Evolutionary conservation across 2,797 vertebrate species (phyloP).

Genomic region (Eurystomus glaucurus): DNA sequence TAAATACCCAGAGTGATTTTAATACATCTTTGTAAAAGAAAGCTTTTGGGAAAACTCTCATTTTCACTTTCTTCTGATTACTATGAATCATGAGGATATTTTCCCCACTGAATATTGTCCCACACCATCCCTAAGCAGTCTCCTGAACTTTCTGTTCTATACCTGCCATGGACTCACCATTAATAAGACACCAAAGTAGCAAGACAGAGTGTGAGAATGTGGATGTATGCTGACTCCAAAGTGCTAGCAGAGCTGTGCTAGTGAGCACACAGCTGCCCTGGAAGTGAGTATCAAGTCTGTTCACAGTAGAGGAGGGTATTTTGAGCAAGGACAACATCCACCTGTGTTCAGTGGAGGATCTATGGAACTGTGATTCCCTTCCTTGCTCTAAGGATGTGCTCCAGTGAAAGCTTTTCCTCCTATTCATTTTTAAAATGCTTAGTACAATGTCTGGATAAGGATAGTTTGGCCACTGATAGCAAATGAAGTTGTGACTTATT

Average conservation of each 20-base stretch:
- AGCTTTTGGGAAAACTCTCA: accelerated
- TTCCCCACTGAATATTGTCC: not conserved
- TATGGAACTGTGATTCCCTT: not conserved
- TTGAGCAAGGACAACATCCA: not conserved
- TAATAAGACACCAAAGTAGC: not conserved
- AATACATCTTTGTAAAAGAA: not conserved
- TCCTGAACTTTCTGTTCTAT: not conserved
- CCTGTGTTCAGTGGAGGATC: accelerated
- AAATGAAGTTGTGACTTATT: not conserved
- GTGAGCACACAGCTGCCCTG: not conserved
- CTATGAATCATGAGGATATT: not conserved
- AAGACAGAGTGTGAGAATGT: not conserved
- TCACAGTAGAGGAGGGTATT: not conserved
- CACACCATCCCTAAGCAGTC: accelerated
- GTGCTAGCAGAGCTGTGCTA: not conserved
- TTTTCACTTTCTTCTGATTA: not conserved
- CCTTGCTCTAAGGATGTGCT: not conserved
- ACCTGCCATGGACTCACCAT: not conserved
- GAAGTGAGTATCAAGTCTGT: accelerated
- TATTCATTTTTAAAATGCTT: not conserved
- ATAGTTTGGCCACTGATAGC: not conserved
- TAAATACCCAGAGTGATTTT: not conserved
- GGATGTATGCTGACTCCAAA: not conserved
- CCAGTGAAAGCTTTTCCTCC: not conserved
- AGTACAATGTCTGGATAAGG: not conserved